Evolutionary conservation across 2,797 vertebrate species (phyloP).

Genomic region (Microctenopoma steveboyesi): DNA sequence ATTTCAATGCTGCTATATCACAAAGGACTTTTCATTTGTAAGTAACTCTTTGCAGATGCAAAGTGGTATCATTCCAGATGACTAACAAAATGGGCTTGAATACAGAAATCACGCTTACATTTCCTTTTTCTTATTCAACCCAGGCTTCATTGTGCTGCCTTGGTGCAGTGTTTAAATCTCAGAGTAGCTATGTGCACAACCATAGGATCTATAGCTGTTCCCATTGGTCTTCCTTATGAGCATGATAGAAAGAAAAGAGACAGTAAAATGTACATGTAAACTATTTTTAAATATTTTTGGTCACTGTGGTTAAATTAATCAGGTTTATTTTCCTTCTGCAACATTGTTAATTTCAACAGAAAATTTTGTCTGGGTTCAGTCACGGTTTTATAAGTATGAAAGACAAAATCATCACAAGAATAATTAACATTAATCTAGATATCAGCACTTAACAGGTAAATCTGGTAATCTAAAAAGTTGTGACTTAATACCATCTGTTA

Average conservation of each 20-base stretch:
- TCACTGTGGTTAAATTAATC: conserved; percentile 70
- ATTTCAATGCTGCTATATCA: conserved; percentile 80
- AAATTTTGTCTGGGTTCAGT: conserved; percentile 14
- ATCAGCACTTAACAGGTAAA: neutral
- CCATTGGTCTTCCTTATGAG: conserved; percentile 58
- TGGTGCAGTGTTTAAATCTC: conserved; percentile 48
- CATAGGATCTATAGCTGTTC: conserved; percentile 45
- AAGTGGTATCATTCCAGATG: conserved; percentile 34
- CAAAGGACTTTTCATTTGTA: conserved; percentile 62
- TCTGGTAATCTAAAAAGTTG: neutral
- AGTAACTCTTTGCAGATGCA: conserved; percentile 43
- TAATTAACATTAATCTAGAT: conserved; percentile 7
- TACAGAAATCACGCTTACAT: conserved; percentile 24
- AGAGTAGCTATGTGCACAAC: conserved; percentile 52
- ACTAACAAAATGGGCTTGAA: conserved; percentile 45
- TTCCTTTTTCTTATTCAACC: conserved; percentile 39
- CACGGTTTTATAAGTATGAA: conserved; percentile 20
- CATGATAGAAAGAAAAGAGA: conserved; percentile 37
- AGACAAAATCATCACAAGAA: conserved; percentile 1
- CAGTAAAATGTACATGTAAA: conserved; percentile 51
- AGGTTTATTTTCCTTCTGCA: conserved; percentile 60
- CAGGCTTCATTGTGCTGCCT: conserved; percentile 55
- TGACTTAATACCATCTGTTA: conserved; percentile 2
- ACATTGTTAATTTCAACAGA: conserved; percentile 20
- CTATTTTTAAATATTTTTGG: conserved; percentile 43